Evolutionary conservation across 2,113 vertebrate species (phyloP), one percentile per base, ranked within the genome.

Genomic region (Ptilorrhoa leucosticta): DNA sequence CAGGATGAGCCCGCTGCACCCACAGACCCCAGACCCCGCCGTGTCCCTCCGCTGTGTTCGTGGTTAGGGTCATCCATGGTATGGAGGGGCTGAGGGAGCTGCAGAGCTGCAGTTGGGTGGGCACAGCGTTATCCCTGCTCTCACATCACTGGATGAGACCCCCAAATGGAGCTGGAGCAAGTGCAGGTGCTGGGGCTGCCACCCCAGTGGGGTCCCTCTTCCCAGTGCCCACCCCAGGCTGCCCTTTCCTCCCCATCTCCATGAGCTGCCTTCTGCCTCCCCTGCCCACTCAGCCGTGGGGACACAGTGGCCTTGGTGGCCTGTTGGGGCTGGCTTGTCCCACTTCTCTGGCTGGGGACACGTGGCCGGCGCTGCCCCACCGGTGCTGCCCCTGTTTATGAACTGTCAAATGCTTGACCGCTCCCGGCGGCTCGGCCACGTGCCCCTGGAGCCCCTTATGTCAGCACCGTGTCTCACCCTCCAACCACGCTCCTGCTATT

Each of bases 331-430:
- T 77, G 39, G 10, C 15, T 57, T 0, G 4, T 50, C 24, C 63
- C 13, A 0, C 31, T 13, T 60, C 17, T 73, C 33, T 12, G 31
- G 10, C 11, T 1, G 1, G 26, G 58, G 27, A 78, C 44, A 11
- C 1, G 0, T 0, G 0, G 1, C 48, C 0, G 0, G 15, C 0
- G 0, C 70, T 63, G 53, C 76, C 48, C 57, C 0, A 1, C 6
- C 0, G 2, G 10, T 11, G 48, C 79, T 83, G 58, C 15, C 30
- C 33, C 30, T 39, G 23, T 91, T 93, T 90, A 91, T 91, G 85
- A 73, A 63, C 82, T 77, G 91, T 72, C 77, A 93, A 87, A 87
- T 85, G 79, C 48, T 83, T 93, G 65, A 10, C 42, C 0, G 2
- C 6, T 21, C 18, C 68, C 57, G 27, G 4, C 0, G 2, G 27